Evolutionary conservation across 2,888 invertebrate species (phyloP), one percentile per base, ranked within the genome.

Genomic region (Cantharis rustica): DNA sequence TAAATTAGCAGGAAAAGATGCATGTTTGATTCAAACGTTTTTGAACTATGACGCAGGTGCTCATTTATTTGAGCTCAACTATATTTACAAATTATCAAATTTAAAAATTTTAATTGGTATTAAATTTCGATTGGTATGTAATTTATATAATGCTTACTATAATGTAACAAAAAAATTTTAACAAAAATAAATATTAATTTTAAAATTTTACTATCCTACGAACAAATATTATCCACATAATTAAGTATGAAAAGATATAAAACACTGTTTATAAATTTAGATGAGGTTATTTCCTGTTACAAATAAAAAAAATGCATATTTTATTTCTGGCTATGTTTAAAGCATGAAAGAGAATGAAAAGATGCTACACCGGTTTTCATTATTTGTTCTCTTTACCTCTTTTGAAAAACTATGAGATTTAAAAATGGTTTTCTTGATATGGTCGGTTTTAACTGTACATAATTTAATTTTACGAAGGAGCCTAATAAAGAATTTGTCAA

Each of bases 261-360:
- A 73, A 73, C 73, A 77, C 80, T 72, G 75, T 76, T 79, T 80
- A 82, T 81, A 83, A 83, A 82, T 83, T 82, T 81, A 82, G 82
- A 82, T 81, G 79, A 75, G 78, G 76, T 79, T 79, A 82, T 81
- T 83, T 83, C 83, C 83, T 82, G 83, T 82, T 82, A 76, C 78
- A 75, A 76, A 79, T 77, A 78, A 81, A 79, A n/a, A 66, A 79
- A 77, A 77, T 77, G 77, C 77, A 77, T 77, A 77, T 72, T 77
- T 77, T 77, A 77, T 77, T 77, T 77, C 77, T 75, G 75, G 75
- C 72, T 68, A 72, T 68, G 75, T 61, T 66, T 75, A 66, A 71
- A 64, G 72, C 75, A 70, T 64, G 76, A 73, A 72, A 61, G 71
- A 73, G 66, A 68, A 73, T 31, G 71, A 72, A 47, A 77, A 72